Base-by-base conservation (phyloP, 2,797 vertebrate genomes). In the Euthynnus affinis region DNA sequence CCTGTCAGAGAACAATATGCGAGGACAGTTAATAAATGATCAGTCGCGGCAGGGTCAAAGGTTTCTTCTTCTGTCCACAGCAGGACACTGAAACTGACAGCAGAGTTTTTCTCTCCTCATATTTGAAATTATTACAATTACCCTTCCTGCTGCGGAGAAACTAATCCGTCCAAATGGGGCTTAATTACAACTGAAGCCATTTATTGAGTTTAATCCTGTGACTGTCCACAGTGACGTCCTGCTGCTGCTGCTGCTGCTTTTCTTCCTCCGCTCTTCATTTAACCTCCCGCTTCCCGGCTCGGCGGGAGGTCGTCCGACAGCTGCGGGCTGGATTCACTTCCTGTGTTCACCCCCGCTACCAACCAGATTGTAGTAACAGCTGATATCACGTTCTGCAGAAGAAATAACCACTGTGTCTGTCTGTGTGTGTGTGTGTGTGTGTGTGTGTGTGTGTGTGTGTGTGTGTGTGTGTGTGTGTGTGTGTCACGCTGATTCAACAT, bases 151-250 rank as follows among this genome's bases (percentile, higher is more conserved):
- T 70, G 77, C 17, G 66, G 18, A 68, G 66, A 62, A 80, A 74
- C 71, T 63, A 78, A 84, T 81, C 70, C 37, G 5, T 55, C 49
- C 61, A 61, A 80, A 84, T 77, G 73, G 60, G 20, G 59, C 55
- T 84, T 73, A 70, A 84, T 77, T 61, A 73, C 63, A 5, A 34
- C 68, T 55, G 62, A 76, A 52, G 46, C 72, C 67, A 63, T 76
- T 80, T 76, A 76, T 76, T 74, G 55, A 9, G n/a, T 77, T 52
- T 80, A 74, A 81, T 81, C 78, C 65, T 12, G 32, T 4, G 42
- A 49, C 6, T 1, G 61, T 65, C 52, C 56, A 8, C n/a, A 7
- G 59, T 18, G 1, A 29, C 63, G 6, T 18, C 4, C 40, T 42
- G 40, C 13, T 42, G 42, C 48, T 25, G 18, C 63, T 18, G 5